A percentile compares a stretch with the other conserved stretches of the same genome.
Conservation (phyloP, 2,797 vertebrate genomes). For the Clarias laeviceps region DNA sequence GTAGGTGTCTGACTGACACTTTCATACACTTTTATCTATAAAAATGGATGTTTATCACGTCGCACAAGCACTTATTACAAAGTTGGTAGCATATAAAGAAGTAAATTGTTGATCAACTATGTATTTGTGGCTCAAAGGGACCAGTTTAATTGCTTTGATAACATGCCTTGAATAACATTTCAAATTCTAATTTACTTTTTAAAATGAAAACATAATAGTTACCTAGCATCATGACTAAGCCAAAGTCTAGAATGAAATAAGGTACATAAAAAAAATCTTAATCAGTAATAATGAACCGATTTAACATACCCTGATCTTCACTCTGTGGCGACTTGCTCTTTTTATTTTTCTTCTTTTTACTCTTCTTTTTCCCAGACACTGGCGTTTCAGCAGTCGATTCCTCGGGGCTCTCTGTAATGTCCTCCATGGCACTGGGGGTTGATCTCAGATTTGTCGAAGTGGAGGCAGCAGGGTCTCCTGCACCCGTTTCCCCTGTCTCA, state of each 20-base stretch:
- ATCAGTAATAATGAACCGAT: not conserved
- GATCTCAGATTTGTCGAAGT: not conserved
- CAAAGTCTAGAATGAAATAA: not conserved
- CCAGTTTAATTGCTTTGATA: not conserved
- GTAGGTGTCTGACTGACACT: not conserved
- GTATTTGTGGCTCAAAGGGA: not conserved
- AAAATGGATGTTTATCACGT: not conserved
- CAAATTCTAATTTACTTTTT: not conserved
- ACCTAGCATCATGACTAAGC: not conserved
- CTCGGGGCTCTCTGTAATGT: constrained; percentile 47
- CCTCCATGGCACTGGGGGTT: constrained; percentile 3
- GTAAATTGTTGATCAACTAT: not conserved
- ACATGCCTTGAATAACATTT: not conserved
- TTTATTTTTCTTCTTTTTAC: not conserved
- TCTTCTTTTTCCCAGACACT: not conserved
- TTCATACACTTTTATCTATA: not conserved
- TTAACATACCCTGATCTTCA: constrained; percentile 7
- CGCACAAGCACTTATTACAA: not conserved
- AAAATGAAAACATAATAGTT: not conserved
- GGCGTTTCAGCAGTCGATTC: constrained; percentile 38
- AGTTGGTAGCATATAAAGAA: not conserved
- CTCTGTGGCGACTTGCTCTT: constrained; percentile 42
- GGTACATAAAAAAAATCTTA: not conserved
- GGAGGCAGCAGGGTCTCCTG: not conserved
- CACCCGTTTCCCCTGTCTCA: not conserved